phyloP scores from a whole-genome alignment of 2,888 invertebrate genomes.

The Eupithecia insigniata region DNA sequence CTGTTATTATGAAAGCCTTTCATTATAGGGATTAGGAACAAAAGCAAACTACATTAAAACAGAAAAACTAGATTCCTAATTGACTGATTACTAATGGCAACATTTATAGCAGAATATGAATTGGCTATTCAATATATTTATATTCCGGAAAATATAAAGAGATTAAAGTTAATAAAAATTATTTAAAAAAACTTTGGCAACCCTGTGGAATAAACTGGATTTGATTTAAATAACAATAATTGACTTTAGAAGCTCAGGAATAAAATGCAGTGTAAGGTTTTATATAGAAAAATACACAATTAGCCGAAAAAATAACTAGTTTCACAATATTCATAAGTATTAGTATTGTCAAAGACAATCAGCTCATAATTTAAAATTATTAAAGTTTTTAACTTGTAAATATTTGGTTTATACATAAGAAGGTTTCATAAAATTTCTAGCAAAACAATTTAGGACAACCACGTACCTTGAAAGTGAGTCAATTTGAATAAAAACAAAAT shows the following conservation, averaged over 20 bases:
- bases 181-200: slow-evolving; percentile 41
- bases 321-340: slow-evolving; percentile 32
- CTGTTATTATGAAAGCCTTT: not conserved
- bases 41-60: not conserved
- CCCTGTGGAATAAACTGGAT: slow-evolving; percentile 60
- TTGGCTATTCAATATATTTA: not conserved
- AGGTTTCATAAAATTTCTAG: slow-evolving; percentile 51
- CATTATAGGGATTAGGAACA: not conserved
- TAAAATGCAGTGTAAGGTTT: slow-evolving; percentile 37
- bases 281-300: slow-evolving; percentile 20
- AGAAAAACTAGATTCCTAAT: not conserved
- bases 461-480: slow-evolving; percentile 75
- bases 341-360: slow-evolving; percentile 29
- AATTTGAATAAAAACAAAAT: slow-evolving; percentile 42
- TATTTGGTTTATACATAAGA: slow-evolving; percentile 33
- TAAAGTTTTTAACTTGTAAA: slow-evolving; percentile 40
- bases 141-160: not conserved
- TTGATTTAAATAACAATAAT: slow-evolving; percentile 58
- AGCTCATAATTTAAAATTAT: slow-evolving; percentile 34
- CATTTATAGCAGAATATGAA: not conserved
- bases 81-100: not conserved
- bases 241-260: slow-evolving; percentile 72
- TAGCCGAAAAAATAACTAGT: slow-evolving; percentile 24
- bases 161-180: not conserved
- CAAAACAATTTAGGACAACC: slow-evolving; percentile 66